These are phyloP conservation scores for Hoplias malabaricus DNA, from an alignment of 2,113 vertebrate species.

Conservation along the genomic window DNA sequence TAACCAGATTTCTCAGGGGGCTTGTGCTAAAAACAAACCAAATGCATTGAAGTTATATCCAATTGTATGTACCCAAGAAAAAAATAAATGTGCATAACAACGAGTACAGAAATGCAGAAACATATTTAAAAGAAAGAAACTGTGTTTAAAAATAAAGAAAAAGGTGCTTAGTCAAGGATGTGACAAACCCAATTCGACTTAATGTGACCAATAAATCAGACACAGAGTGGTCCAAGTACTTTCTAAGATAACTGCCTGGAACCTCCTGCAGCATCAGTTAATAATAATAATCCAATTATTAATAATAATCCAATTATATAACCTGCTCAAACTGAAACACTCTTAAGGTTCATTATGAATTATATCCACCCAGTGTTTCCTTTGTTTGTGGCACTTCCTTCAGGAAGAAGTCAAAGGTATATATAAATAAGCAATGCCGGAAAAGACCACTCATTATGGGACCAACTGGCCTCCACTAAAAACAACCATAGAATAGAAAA, in stretches of 20 bases:
- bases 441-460: background rate
- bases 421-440: background rate
- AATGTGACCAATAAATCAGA: background rate
- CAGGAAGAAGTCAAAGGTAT: background rate
- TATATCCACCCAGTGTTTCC: background rate
- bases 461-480: background rate
- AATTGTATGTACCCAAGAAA: too few species aligned
- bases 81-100: background rate
- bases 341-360: background rate
- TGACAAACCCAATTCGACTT: slow-evolving; percentile 2
- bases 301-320: background rate
- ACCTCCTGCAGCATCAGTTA: background rate
- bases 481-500: too few species aligned
- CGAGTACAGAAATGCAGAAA: background rate
- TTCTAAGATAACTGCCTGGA: background rate
- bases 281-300: too few species aligned
- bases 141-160: slow-evolving; percentile 1
- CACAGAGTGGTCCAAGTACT: background rate
- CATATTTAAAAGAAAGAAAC: background rate
- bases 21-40: too few species aligned
- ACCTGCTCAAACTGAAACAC: background rate
- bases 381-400: background rate
- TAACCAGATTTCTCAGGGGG: too few species aligned
- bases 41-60: too few species aligned
- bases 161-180: background rate